Percentiles rank a stretch among this genome's conserved stretches.
phyloP scores from a whole-genome alignment of 2,797 vertebrate species.

The Sciurus vulgaris region DNA sequence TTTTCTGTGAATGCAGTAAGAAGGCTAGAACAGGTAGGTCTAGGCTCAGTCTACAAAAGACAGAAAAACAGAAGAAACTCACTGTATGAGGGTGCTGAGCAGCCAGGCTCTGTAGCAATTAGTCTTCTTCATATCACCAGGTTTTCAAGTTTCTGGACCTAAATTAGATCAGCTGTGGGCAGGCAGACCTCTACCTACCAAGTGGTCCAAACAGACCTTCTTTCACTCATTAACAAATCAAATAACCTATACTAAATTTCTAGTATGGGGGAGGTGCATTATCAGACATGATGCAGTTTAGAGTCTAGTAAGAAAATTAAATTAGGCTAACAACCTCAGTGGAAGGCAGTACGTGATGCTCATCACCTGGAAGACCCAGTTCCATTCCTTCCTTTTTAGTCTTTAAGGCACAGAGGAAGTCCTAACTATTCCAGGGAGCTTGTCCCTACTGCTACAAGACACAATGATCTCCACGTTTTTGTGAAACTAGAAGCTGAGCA shows the following conservation, averaged over 20 bases:
- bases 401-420: not conserved
- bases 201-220: not conserved
- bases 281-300: not conserved
- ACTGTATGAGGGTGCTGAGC: not conserved
- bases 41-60: not conserved
- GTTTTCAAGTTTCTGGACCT: not conserved
- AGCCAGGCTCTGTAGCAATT: not conserved
- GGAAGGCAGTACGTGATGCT: not conserved
- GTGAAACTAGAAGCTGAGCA: not conserved
- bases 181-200: not conserved
- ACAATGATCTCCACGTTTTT: not conserved
- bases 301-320: slow-evolving; percentile 39
- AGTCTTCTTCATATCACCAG: not conserved
- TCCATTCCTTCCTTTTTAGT: not conserved
- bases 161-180: not conserved
- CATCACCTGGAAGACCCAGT: not conserved
- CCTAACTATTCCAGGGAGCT: not conserved
- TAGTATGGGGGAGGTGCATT: not conserved
- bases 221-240: not conserved
- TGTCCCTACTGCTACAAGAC: not conserved
- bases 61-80: not conserved
- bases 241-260: not conserved
- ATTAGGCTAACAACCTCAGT: not conserved
- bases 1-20: not conserved
- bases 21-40: not conserved